Evolutionary conservation across 2,888 invertebrate species (phyloP).

Genomic region (Carpatolechia fugitivella): DNA sequence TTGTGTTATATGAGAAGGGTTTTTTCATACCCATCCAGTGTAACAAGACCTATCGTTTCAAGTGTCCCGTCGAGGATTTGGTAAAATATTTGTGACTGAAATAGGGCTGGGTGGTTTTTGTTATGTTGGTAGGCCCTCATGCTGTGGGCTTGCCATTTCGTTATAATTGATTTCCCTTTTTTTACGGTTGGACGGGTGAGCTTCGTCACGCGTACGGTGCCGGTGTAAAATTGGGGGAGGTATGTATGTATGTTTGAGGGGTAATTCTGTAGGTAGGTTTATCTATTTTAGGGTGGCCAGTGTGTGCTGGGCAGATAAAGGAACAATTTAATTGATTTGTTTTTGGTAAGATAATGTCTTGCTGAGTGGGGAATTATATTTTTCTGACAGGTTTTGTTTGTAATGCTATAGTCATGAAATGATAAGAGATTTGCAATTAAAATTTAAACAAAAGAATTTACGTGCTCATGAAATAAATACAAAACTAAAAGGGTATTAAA

Average conservation of each 20-base stretch:
- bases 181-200: slow-evolving; percentile 66
- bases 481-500: too few relatives aligned
- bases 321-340: background rate
- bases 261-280: background rate
- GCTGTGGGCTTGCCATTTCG: slow-evolving; percentile 60
- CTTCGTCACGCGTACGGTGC: slow-evolving; percentile 48
- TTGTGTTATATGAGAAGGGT: slow-evolving; percentile 55
- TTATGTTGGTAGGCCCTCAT: slow-evolving; percentile 39
- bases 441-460: too few relatives aligned
- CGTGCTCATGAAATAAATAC: too few relatives aligned
- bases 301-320: background rate
- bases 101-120: slow-evolving; percentile 31
- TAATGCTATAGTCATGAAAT: too few relatives aligned
- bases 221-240: slow-evolving; percentile 45
- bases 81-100: slow-evolving; percentile 21
- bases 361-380: background rate
- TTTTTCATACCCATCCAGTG: slow-evolving; percentile 36
- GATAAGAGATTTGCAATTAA: too few relatives aligned
- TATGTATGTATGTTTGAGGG: background rate
- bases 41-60: slow-evolving; percentile 33
- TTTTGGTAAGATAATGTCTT: background rate
- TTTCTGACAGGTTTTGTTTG: too few relatives aligned
- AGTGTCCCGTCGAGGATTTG: slow-evolving; percentile 29
- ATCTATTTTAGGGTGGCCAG: background rate
- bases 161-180: slow-evolving; percentile 74